Evolutionary conservation across 1,140 invertebrate genomes (phyloP), one percentile per base, ranked within the genome.

Genomic region (Eriosoma lanigerum): DNA sequence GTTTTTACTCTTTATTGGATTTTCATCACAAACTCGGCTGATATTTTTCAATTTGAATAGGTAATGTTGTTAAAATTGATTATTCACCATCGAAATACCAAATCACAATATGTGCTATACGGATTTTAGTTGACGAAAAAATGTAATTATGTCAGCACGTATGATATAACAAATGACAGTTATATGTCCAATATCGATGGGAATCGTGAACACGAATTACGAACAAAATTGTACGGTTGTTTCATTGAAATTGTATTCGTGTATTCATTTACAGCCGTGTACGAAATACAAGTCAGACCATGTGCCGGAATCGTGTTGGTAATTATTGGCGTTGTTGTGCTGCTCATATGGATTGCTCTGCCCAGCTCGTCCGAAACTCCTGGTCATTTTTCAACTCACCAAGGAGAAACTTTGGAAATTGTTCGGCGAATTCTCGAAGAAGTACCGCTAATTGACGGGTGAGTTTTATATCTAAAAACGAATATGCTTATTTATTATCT

Each of bases 391-490:
- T 50, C 81, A 32, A 48, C 75, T 48, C 52, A 54, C 56, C 52
- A 81, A 81, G 66, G 66, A 82, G 68, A 56, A 82, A 60, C 82
- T 82, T 29, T 75, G 64, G 83, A 82, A 38, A 72, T 81, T 8
- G 81, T 84, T 26, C 80, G 82, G 10, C 70, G 82, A 26, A 82
- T 84, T 44, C 82, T 84, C 50, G 66, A 56, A n/a, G 82, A 84
- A 73, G 83, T 84, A 1, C 83, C 83, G 10, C 81, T 84, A 62
- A 84, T 84, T n/a, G 83, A 84, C 48, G 83, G 83, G 83, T 84
- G 50, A 83, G 81, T 82, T 17, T 75, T 38, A 13, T 29, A 52
- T 50, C 3, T 10, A 29, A 38, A n/a, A n/a, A n/a, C n/a, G n/a
- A n/a, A n/a, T n/a, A n/a, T n/a, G n/a, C n/a, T 19, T 24, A 13